A percentile compares a stretch with the other conserved stretches of the same genome.
These are phyloP conservation scores for Dinomys branickii DNA, from an alignment of 2,113 vertebrate species.

Conservation along the genomic window DNA sequence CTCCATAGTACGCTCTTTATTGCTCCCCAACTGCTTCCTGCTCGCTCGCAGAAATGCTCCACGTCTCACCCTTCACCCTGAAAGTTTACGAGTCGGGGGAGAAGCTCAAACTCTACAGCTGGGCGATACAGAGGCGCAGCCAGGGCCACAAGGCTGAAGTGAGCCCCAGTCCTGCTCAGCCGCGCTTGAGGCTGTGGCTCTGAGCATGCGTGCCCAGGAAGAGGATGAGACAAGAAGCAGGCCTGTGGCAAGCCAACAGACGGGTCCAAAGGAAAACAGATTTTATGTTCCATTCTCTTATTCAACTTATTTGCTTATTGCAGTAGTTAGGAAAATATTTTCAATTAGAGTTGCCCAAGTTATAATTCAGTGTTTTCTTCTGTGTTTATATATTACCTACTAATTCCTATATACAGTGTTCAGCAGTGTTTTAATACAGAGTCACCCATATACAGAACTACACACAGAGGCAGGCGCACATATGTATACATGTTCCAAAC, in stretches of 20 bases:
- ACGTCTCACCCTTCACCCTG: conserved; percentile 30
- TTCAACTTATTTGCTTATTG: background rate
- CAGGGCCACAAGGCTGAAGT: rapidly evolving
- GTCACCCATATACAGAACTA: background rate
- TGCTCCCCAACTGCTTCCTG: conserved; percentile 23
- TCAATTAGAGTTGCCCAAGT: background rate
- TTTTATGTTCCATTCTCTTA: background rate
- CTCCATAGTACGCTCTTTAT: background rate
- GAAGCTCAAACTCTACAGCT: background rate
- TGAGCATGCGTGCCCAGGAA: rapidly evolving
- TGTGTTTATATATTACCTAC: background rate
- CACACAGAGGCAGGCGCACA: background rate
- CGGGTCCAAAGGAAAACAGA: background rate
- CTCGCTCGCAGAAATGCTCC: conserved; percentile 41
- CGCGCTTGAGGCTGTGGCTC: rapidly evolving
- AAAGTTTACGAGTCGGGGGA: conserved; percentile 39
- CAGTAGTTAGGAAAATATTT: background rate
- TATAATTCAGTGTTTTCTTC: background rate
- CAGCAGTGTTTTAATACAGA: background rate
- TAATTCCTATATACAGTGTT: background rate
- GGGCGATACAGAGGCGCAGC: background rate
- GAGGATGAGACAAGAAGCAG: background rate
- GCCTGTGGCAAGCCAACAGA: rapidly evolving
- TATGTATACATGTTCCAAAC: background rate
- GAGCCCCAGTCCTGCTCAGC: rapidly evolving